Evolutionary conservation across 2,797 vertebrate species (phyloP).

Genomic region (Xenops minutus): DNA sequence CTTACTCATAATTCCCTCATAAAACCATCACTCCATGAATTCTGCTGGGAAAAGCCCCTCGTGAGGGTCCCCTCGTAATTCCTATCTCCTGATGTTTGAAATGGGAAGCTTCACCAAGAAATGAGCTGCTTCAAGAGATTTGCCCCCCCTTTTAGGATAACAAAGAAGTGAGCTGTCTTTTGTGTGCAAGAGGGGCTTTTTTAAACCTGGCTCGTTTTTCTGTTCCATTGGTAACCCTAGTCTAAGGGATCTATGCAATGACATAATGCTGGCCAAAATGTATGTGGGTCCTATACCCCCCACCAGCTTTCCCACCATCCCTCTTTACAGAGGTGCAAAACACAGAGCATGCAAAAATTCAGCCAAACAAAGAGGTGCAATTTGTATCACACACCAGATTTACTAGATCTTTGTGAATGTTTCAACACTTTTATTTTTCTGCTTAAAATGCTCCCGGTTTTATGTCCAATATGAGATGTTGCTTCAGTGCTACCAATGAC

Average conservation of each 20-base stretch:
- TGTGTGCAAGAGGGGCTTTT: neutral
- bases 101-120: neutral
- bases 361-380: neutral
- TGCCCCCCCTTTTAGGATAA: neutral
- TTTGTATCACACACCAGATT: neutral
- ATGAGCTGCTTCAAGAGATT: neutral
- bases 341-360: neutral
- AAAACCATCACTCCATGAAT: neutral
- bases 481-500: neutral
- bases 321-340: neutral
- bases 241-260: neutral
- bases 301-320: neutral
- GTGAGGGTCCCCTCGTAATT: neutral
- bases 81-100: neutral
- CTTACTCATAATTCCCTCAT: neutral
- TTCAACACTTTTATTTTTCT: neutral
- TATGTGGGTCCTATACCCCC: neutral
- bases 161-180: neutral
- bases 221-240: neutral
- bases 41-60: accelerated
- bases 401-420: neutral
- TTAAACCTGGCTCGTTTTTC: neutral
- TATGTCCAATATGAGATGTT: neutral
- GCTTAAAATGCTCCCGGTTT: neutral
- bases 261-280: neutral